phyloP scores from a whole-genome alignment of 1,140 invertebrate species.

The Cotesia glomerata region DNA sequence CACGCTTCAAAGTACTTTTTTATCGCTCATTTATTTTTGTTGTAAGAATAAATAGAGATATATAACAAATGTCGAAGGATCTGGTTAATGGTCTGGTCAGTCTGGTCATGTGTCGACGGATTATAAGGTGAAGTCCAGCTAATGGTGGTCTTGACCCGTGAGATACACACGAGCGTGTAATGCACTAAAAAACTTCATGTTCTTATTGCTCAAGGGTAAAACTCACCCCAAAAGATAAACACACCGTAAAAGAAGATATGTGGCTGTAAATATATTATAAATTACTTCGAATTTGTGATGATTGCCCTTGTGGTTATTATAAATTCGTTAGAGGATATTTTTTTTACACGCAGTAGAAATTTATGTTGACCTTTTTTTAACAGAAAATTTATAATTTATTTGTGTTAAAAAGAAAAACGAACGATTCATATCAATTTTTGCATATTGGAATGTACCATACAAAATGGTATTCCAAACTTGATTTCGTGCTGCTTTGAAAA shows the following conservation, averaged over 20 bases:
- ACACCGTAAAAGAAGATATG: slow-evolving; percentile 27
- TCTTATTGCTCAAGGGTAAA: background rate
- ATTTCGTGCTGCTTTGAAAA: too few species aligned
- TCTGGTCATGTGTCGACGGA: slow-evolving; percentile 35
- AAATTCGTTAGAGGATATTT: slow-evolving; percentile 1
- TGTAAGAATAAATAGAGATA: background rate
- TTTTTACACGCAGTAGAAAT: too few species aligned
- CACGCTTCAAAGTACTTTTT: slow-evolving; percentile 16
- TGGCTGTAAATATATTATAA: slow-evolving; percentile 29
- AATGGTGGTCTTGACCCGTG: slow-evolving; percentile 37
- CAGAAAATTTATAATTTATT: too few species aligned
- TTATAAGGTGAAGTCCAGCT: slow-evolving; percentile 41
- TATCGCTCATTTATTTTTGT: background rate
- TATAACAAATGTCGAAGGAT: background rate
- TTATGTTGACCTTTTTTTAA: too few species aligned
- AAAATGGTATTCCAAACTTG: too few species aligned
- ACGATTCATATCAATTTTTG: too few species aligned
- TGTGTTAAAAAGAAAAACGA: too few species aligned
- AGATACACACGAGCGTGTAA: slow-evolving; percentile 35
- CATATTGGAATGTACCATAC: too few species aligned
- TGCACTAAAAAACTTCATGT: background rate
- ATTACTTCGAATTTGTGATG: slow-evolving; percentile 5
- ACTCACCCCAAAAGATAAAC: slow-evolving; percentile 2
- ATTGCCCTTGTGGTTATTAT: background rate
- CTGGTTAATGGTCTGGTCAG: slow-evolving; percentile 29